Base-by-base conservation (phyloP, 2,888 invertebrate species). In the Cephus runcator region DNA sequence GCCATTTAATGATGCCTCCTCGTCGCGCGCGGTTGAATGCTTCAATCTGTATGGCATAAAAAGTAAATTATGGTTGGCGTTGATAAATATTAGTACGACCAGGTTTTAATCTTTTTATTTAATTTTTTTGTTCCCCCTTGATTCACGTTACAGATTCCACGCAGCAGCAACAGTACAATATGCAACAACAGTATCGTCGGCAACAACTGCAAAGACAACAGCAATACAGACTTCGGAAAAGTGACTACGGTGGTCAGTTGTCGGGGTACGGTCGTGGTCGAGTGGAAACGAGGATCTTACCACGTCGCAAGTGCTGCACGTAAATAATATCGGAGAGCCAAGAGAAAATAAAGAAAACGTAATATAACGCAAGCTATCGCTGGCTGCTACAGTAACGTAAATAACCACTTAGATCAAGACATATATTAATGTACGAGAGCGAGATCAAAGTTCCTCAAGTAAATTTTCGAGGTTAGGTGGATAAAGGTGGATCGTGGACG, bases 211-310 rank as follows among this genome's bases (percentile, higher is more conserved):
- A 79, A 30, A 82, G 81, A 33, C 81, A 80, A 75, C 81, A 78
- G 79, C 81, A 76, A 77, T 80, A 76, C 36, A 75, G 79, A 40
- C 69, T 75, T 75, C 56, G 80, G n/a, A 83, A 81, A 76, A 84
- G 77, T 75, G 84, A 85, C 75, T 85, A 83, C 73, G 77, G 81
- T 71, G 76, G 83, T n/a, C 82, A 83, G 15, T 69, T 81, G 76
- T 80, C 83, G 82, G 84, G 81, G 77, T 88, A 88, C 76, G 83
- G 83, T 23, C 73, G 85, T 73, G 88, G 87, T 74, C 85, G 84
- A 71, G 84, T 88, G 75, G 87, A 88, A 83, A 88, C 88, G 73
- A 86, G 84, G 79, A 87, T 88, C 84, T 78, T 88, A 75, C 85
- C 87, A 34, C 84, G 87, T 56, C 87, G 83, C 76, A 85, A 84